Evolutionary conservation across 1,140 invertebrate genomes (phyloP).

Genomic region (Mactra quadrangularis): DNA sequence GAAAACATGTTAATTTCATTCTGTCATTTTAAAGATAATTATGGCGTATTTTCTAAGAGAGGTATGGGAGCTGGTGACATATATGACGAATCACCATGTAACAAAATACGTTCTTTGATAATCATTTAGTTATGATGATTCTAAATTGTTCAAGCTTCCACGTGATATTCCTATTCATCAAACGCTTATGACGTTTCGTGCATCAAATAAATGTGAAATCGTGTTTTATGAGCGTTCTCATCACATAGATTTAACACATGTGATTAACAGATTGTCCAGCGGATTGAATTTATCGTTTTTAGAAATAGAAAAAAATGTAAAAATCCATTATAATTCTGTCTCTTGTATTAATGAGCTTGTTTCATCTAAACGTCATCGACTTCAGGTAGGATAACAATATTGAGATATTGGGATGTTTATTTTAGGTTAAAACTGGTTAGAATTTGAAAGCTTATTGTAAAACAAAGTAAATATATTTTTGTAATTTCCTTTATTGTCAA

Average conservation of each 20-base stretch:
- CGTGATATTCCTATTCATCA: constrained; percentile 46
- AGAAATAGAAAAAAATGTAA: no score
- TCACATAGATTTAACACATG: constrained; percentile 31
- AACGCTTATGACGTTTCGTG: constrained; percentile 35
- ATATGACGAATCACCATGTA: constrained; percentile 58
- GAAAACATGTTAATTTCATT: constrained; percentile 55
- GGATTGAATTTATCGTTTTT: background rate
- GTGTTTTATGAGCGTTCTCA: constrained; percentile 3
- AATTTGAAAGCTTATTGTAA: no score
- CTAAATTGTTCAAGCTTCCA: constrained; percentile 30
- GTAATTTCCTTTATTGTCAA: no score
- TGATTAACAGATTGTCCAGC: background rate
- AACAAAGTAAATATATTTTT: no score
- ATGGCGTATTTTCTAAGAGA: constrained; percentile 42
- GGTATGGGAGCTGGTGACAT: constrained; percentile 43
- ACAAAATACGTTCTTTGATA: constrained; percentile 53
- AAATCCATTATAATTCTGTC: no score
- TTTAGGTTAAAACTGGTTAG: no score
- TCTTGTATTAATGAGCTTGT: no score
- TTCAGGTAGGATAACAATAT: no score
- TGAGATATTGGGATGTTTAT: no score
- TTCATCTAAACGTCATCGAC: no score
- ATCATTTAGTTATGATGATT: constrained; percentile 22
- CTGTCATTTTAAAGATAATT: constrained; percentile 50
- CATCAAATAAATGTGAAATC: constrained; percentile 20